Evolutionary conservation across 2,888 invertebrate genomes (phyloP).

Genomic region (Sinotaia quadrata): DNA sequence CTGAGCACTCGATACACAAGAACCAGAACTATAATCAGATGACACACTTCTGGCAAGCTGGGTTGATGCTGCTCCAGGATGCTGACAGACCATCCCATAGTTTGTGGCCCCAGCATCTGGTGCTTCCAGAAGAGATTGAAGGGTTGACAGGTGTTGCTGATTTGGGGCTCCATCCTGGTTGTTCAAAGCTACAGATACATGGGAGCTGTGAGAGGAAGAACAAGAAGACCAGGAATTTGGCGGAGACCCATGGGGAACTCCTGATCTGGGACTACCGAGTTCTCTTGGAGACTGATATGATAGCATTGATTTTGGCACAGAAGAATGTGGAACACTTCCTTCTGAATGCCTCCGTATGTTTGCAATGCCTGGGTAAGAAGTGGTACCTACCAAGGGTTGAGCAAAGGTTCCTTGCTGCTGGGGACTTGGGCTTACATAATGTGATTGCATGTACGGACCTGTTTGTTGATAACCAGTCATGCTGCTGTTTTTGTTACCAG

Average conservation of each 20-base stretch:
- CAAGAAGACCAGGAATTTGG: too few species aligned
- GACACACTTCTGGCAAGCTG: constrained; percentile 10
- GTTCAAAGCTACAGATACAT: neutral
- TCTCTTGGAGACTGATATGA: neutral
- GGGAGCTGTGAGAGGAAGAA: too few species aligned
- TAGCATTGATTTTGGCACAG: neutral
- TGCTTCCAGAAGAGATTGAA: constrained; percentile 16
- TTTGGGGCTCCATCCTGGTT: neutral
- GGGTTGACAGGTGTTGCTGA: neutral
- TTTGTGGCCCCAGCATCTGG: neutral
- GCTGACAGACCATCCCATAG: neutral
- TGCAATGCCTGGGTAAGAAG: neutral
- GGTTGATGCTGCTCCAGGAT: neutral
- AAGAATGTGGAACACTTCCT: constrained; percentile 4
- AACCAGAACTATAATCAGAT: constrained; percentile 7
- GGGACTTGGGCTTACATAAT: neutral
- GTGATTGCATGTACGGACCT: neutral
- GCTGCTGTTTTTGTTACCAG: neutral
- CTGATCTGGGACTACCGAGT: neutral
- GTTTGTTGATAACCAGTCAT: neutral
- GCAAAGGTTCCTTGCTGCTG: constrained; percentile 20
- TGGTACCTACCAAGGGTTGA: neutral
- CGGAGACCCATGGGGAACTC: neutral
- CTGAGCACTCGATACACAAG: neutral
- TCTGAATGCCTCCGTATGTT: constrained; percentile 16